Evolutionary conservation across 2,888 invertebrate species (phyloP), one percentile per base, ranked within the genome.

Genomic region (Rugalucina vietnamica): DNA sequence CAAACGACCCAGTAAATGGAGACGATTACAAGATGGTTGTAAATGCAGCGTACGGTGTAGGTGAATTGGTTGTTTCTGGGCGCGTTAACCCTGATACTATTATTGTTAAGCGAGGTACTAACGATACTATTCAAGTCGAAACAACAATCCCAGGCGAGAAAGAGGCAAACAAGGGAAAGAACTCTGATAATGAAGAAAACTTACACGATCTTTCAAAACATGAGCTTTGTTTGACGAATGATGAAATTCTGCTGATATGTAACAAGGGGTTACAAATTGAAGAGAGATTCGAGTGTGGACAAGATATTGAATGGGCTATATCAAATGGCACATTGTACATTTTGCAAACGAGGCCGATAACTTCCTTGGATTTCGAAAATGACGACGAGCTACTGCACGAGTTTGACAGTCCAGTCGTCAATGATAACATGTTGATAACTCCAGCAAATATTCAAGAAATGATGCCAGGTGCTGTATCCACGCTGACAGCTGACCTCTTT

Each of bases 271-370:
- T 69, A 12, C 18, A 60, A 32, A 77, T 77, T n/a, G 77, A 77
- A 49, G n/a, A 8, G 21, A 49, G 29, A 4, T 69, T 77, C 34
- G 39, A 29, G 32, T n/a, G 24, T 12, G 69, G 36, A 21, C 77
- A 54, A 43, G 77, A 79, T 24, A 79, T 79, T 5, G 79, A 79
- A 32, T 79, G 79, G 79, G 73, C 79, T 3, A 39, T 60, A 24
- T n/a, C 29, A 34, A 27, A 74, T 0, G 50, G 50, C 2, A 49
- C 0, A 1, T 29, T 79, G n/a, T 65, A 74, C 24, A 74, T 79
- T 14, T 34, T 79, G 21, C 79, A 79, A 65, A 27, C 74, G 1
- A 57, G 79, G 27, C 73, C 79, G 8, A 79, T 79, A 24, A 65
- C 74, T n/a, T 32, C 39, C 8, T 8, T 73, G 4, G 74, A 43